These are phyloP conservation scores for Tadarida brasiliensis DNA, from an alignment of 2,797 vertebrate genomes.

Conservation along the genomic window DNA sequence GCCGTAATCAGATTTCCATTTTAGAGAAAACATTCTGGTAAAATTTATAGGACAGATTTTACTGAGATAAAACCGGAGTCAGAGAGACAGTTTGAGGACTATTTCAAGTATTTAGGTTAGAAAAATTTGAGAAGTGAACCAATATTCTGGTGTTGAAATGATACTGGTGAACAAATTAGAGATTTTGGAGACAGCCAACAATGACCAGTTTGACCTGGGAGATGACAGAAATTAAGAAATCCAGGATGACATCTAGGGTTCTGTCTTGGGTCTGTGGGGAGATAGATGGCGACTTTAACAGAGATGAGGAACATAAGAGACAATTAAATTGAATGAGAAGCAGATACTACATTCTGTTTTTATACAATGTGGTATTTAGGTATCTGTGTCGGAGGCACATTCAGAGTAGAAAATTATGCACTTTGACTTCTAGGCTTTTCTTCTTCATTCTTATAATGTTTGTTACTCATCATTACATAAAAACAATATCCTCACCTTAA, in stretches of 20 bases:
- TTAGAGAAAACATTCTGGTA: slow-evolving; percentile 24
- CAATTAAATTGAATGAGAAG: neutral
- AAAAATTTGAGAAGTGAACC: neutral
- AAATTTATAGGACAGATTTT: slow-evolving; percentile 43
- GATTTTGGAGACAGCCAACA: neutral
- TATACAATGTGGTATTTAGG: neutral
- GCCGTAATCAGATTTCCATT: slow-evolving; percentile 36
- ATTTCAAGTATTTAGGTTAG: slow-evolving; percentile 59
- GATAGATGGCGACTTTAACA: slow-evolving; percentile 32
- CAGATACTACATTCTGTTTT: neutral
- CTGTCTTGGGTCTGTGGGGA: neutral
- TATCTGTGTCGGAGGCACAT: neutral
- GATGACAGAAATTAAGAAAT: neutral
- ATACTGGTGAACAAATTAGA: neutral
- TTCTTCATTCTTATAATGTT: neutral
- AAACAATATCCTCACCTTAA: neutral
- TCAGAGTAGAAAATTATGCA: neutral
- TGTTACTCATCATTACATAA: neutral
- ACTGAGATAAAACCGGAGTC: slow-evolving; percentile 20
- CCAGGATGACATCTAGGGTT: neutral
- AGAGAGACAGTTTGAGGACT: slow-evolving; percentile 8
- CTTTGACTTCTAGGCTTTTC: neutral
- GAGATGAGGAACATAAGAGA: neutral
- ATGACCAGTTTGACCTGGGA: neutral
- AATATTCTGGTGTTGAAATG: neutral